Conservation (phyloP, 2,797 vertebrate genomes). For the Acipenser ruthenus region DNA sequence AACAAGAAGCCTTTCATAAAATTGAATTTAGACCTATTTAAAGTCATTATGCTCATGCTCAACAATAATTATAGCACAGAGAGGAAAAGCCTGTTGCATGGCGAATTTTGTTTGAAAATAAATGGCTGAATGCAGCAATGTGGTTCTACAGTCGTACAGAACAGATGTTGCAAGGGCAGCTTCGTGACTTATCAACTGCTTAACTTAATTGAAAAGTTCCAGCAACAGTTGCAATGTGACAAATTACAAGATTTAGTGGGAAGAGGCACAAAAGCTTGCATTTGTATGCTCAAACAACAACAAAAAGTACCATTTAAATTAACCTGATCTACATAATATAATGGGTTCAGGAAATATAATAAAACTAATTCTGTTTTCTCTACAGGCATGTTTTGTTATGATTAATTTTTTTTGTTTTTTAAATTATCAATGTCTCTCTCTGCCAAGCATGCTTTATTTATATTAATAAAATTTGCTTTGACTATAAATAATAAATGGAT, state of each 20-base stretch:
- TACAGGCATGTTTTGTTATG: conserved; percentile 15
- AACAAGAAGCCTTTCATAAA: conserved; percentile 17
- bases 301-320: conserved; percentile 38
- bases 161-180: conserved; percentile 24
- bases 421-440: neutral
- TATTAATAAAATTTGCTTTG: no score
- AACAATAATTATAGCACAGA: conserved; percentile 22
- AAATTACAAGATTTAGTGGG: conserved; percentile 31
- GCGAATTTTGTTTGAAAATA: conserved; percentile 14
- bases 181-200: conserved; percentile 35
- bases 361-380: conserved; percentile 36
- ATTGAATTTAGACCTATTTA: conserved; percentile 15
- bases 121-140: conserved; percentile 18
- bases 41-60: conserved; percentile 25
- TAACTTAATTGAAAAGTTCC: conserved; percentile 47
- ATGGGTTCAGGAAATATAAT: conserved; percentile 41
- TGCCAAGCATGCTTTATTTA: no score
- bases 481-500: no score
- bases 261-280: conserved; percentile 21
- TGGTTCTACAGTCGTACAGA: conserved; percentile 19
- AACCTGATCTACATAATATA: conserved; percentile 33
- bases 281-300: conserved; percentile 24
- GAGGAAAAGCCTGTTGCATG: conserved; percentile 16
- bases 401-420: conserved; percentile 13
- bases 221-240: conserved; percentile 36